A percentile compares a stretch with the other conserved stretches of the same genome.
Evolutionary conservation across 2,113 vertebrate genomes (phyloP).

Genomic region (Myrmecobius fasciatus): DNA sequence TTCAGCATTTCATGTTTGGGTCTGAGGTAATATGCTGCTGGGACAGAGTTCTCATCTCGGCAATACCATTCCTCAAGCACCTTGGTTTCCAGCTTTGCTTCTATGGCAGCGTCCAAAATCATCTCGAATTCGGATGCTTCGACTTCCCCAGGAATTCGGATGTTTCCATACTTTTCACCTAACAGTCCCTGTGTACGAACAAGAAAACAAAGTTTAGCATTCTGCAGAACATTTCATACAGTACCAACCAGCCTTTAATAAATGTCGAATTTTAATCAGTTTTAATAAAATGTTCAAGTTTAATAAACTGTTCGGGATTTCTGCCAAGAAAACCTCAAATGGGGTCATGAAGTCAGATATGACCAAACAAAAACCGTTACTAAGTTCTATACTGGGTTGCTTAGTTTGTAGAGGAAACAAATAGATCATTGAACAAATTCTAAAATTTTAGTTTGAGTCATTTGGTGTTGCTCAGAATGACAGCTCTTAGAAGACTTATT

Average conservation of each 20-base stretch:
- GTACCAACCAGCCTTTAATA: not conserved
- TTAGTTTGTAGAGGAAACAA: not conserved
- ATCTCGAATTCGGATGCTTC: conserved; percentile 98
- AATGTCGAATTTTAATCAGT: too few species aligned
- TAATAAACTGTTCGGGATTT: not conserved
- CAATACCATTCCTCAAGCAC: conserved; percentile 98
- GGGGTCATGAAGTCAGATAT: too few species aligned
- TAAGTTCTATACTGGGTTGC: not conserved
- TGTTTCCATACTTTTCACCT: conserved; percentile 98
- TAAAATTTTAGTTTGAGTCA: not conserved
- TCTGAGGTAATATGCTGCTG: conserved; percentile 98
- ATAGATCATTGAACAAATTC: not conserved
- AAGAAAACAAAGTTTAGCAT: conserved; percentile 74
- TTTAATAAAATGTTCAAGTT: too few species aligned
- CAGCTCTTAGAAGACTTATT: not conserved
- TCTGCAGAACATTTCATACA: not conserved
- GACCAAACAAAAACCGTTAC: not conserved
- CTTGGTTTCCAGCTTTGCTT: conserved; percentile 94
- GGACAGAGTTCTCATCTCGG: conserved; percentile 97
- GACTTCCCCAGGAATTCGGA: conserved; percentile 96
- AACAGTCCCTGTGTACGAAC: conserved; percentile 91
- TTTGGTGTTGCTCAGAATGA: not conserved
- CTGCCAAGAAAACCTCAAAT: too few species aligned
- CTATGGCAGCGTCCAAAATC: conserved; percentile 96
- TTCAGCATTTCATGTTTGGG: conserved; percentile 94